Evolutionary conservation across 2,113 vertebrate species (phyloP).

Genomic region (Albula glossodonta): DNA sequence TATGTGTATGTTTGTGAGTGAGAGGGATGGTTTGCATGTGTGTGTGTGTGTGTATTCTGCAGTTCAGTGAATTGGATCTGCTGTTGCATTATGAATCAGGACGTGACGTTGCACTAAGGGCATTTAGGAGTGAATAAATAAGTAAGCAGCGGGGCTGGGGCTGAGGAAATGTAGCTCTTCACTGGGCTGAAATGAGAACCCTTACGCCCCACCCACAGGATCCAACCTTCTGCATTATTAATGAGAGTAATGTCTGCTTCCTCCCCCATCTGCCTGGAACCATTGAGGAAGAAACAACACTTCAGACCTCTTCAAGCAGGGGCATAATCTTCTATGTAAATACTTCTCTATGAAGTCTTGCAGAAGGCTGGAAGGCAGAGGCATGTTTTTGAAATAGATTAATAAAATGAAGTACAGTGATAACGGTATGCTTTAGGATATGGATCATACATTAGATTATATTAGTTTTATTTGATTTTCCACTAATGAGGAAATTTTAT

Average conservation of each 20-base stretch:
- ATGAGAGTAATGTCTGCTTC: neutral
- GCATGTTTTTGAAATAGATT: too few relatives aligned
- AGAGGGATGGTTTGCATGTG: neutral
- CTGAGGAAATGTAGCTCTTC: constrained; percentile 36
- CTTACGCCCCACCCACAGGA: neutral
- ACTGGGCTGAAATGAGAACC: neutral
- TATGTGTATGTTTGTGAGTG: neutral
- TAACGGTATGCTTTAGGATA: neutral
- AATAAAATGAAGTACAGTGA: too few relatives aligned
- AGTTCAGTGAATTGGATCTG: neutral
- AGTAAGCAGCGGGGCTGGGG: constrained; percentile 49
- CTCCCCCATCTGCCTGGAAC: neutral
- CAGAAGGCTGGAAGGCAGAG: too few relatives aligned
- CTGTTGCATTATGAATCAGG: constrained; percentile 41
- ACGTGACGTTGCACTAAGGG: constrained; percentile 43
- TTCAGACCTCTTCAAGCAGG: neutral
- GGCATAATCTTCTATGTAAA: too few relatives aligned
- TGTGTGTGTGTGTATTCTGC: neutral
- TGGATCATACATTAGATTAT: too few relatives aligned
- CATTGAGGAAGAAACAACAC: neutral
- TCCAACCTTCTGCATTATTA: neutral
- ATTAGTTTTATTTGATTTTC: too few relatives aligned
- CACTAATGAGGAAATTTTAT: too few relatives aligned
- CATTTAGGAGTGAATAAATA: constrained; percentile 64
- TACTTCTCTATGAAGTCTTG: too few relatives aligned